Base-by-base conservation (phyloP, 2,888 invertebrate genomes). In the Heliconius cydno region DNA sequence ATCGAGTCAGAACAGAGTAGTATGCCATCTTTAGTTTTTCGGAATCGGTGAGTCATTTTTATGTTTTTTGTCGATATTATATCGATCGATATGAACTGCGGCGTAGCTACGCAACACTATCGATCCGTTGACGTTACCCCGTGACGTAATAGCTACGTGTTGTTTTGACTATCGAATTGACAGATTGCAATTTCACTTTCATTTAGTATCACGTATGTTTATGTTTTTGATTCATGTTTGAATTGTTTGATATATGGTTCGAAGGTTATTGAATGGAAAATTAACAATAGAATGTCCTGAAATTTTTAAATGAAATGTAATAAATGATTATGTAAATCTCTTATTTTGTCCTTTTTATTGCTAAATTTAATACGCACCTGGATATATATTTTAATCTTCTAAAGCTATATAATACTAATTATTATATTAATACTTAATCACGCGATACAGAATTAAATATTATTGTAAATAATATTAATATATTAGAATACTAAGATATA, bases 1-100 rank as follows among this genome's bases (percentile, higher is more conserved):
- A 93, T 92, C 87, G 93, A 94, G 88, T 89, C 90, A 79, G 86
- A 90, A 85, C 86, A 89, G 85, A 92, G 91, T 88, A 96, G 91
- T 88, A 96, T 96, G 96, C 96, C 96, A 85, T 96, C 96, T 90
- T 95, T 96, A 95, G 93, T 96, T 92, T 96, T 95, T 92, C 95
- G 95, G 92, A 96, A 96, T 94, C 95, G 96, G 96, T 96, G 90
- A 96, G 96, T 96, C 86, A 73, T 73, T 73, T 87, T 88, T 88
- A 86, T 85, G 86, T 84, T 82, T 70, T 86, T 80, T 82, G 82
- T 82, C 81, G 74, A 82, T 78, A 75, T 79, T 75, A 85, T 67
- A 77, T 78, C 74, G 82, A 85, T 86, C 86, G 84, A 86, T 85
- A 84, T 82, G 76, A 82, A 83, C 80, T 84, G 84, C 83, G 85